Base-by-base conservation (phyloP, 1,140 invertebrate genomes). In the Luehdorfia chinensis region DNA sequence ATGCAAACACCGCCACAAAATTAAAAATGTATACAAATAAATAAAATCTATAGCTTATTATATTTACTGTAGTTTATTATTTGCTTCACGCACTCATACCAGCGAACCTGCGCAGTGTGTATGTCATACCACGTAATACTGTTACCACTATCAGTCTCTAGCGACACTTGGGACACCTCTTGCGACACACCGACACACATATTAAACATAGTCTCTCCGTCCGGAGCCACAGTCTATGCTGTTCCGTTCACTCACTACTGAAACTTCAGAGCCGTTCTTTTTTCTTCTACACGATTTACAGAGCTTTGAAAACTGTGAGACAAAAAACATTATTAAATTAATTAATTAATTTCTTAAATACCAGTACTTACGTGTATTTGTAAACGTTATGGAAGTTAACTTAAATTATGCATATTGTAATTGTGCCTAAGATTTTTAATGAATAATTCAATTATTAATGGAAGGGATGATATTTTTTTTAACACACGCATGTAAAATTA, bases 241-340 rank as follows among this genome's bases (percentile, higher is more conserved):
- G 43, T 77, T 80, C 31, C 73, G 68, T 62, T 83, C 78, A 77
- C 76, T 84, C 49, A 83, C 80, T 1, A 80, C 78, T 7, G 71
- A 80, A 16, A 77, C 66, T 59, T 85, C 78, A 14, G 78, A 83
- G 5, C 74, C 74, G 56, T 79, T 57, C 25, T 48, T 75, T 77
- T 72, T 83, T 47, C 76, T 70, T 66, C 66, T 61, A 46, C 80
- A 85, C 6, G 44, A 31, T 32, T 47, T 55, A 63, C 73, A 84
- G 18, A 84, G 28, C 53, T 69, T 73, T 47, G 80, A 84, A 15
- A 66, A 52, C 80, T 84, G 65, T 55, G 33, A 31, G 25, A 32
- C 55, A 53, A 54, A 62, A 23, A 50, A 43, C 23, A 15, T 1
- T 25, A 7, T 46, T 21, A 45, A 39, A n/a, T 14, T 19, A 28